Percentiles rank a stretch among this genome's conserved stretches.
Conservation (phyloP, 2,113 vertebrate species). For the Sialia sialis region DNA sequence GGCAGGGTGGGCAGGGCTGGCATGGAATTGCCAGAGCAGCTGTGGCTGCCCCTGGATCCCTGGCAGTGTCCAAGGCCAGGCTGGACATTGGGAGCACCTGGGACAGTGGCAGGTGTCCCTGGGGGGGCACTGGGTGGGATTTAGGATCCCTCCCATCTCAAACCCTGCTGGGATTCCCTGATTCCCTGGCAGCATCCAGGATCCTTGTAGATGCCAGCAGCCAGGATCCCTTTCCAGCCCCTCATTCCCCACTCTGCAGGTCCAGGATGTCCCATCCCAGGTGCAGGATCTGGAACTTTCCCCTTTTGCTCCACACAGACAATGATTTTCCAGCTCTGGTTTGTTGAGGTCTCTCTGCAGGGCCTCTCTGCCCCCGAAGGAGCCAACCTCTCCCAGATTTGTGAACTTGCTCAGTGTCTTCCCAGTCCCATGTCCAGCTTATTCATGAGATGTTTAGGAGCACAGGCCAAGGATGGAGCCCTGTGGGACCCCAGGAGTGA, state of each 20-base stretch:
- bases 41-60: background rate
- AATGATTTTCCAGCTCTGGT: background rate
- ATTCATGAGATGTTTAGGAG: background rate
- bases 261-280: background rate
- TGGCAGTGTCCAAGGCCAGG: background rate
- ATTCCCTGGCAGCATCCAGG: background rate
- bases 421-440: background rate
- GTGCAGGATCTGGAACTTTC: background rate
- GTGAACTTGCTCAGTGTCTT: background rate
- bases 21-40: background rate
- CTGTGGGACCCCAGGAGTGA: background rate
- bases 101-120: background rate
- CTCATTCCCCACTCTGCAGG: background rate
- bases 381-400: background rate
- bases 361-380: background rate
- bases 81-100: background rate
- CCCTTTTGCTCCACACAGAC: rapidly evolving
- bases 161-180: background rate
- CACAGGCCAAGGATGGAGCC: background rate
- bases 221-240: background rate
- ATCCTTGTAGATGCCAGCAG: rapidly evolving
- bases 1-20: background rate
- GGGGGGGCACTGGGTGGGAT: background rate
- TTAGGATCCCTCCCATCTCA: background rate
- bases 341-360: background rate